A percentile compares a stretch with the other conserved stretches of the same genome.
Conservation (phyloP, 37 sponge, comb jelly and placozoan species). For the Cliona cf. orientalis region DNA sequence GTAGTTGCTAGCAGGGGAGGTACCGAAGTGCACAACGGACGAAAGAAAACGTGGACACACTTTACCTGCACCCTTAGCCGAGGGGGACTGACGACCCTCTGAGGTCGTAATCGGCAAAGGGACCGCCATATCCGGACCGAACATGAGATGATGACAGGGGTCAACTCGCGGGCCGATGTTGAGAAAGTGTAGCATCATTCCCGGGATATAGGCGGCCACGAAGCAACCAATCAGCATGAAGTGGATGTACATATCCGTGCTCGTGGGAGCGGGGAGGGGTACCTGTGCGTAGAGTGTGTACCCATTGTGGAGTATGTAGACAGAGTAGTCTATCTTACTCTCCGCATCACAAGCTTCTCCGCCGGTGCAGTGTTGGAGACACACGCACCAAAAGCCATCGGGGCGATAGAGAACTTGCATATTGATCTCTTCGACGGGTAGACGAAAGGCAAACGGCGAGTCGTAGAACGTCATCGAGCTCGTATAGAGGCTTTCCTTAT, state of each 20-base stretch:
- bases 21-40: not conserved
- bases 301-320: conserved; percentile 72
- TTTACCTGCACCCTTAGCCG: not conserved
- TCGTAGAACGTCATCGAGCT: conserved; percentile 27
- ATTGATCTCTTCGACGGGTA: conserved; percentile 48
- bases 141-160: conserved; percentile 71
- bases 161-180: conserved; percentile 60
- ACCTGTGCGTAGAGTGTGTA: conserved; percentile 53
- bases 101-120: not conserved
- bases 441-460: conserved; percentile 39
- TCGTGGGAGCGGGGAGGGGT: conserved; percentile 14
- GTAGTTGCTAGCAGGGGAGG: conserved; percentile 23
- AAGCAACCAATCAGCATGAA: conserved; percentile 61
- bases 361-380: conserved; percentile 58
- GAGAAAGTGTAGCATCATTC: conserved; percentile 58
- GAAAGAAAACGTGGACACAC: not conserved
- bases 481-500: conserved; percentile 20
- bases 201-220: conserved; percentile 63
- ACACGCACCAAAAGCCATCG: conserved; percentile 68
- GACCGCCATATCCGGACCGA: conserved; percentile 26
- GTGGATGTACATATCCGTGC: conserved; percentile 18
- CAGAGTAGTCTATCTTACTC: conserved; percentile 55
- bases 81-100: not conserved
- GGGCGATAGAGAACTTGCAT: conserved; percentile 49
- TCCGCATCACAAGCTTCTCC: not conserved